Evolutionary conservation across 2,113 vertebrate genomes (phyloP), one percentile per base, ranked within the genome.

Genomic region (Calypte anna): DNA sequence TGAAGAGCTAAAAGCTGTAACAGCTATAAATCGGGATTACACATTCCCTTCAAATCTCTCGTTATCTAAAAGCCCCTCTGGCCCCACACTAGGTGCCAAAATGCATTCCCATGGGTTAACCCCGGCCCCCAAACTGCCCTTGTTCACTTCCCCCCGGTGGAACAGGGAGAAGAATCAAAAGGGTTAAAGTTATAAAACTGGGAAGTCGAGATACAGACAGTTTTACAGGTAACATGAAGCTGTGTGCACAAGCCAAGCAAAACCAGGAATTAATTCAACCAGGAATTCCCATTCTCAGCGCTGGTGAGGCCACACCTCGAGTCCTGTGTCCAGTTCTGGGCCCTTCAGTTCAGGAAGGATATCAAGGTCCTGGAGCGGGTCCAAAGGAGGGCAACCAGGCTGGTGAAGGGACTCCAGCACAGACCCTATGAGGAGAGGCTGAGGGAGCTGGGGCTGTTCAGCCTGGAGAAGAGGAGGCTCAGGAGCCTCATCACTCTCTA

Each of bases 81-180:
- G 11, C 24, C 11, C n/a, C 2, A 7, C 17, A 33, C 6, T 33
- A 40, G 13, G 18, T 62, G 22, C 21, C 61, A 58, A 66, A 83
- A 86, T 44, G 6, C 21, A 54, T 18, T 18, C 3, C 9, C 46
- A 12, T 15, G 12, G 7, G 23, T 40, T 69, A 73, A 57, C 14
- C 21, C 12, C 9, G 16, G 50, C 4, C 11, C 22, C 12, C 24
- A 81, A 28, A 13, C 19, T 46, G 28, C 6, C 14, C 15, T 82
- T 4, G 0, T 1, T 16, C 20, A 15, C 17, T 27, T 11, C 12
- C 28, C 25, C 6, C 9, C 27, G 21, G 31, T 0, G 0, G 27
- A 27, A 25, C 67, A 10, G 14, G 7, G 3, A 9, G 3, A 22
- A 21, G 38, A 62, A n/a, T 6, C 10, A 2, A 24, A 72, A 36